phyloP scores from a whole-genome alignment of 2,113 vertebrate species.

The Microtus pennsylvanicus region DNA sequence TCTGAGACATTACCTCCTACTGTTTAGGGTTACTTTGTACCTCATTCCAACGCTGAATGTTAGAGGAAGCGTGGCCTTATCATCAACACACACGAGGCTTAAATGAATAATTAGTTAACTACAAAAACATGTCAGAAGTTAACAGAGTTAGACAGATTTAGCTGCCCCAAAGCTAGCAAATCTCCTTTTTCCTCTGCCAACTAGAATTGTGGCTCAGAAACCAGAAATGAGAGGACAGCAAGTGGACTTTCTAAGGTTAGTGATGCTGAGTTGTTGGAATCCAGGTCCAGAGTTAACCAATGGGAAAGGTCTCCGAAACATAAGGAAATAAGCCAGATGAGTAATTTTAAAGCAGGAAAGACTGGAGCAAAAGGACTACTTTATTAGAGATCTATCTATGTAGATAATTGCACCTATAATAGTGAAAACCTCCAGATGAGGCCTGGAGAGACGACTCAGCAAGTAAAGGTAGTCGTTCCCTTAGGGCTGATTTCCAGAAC shows the following conservation, averaged over 20 bases:
- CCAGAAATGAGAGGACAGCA: background rate
- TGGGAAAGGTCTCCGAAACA: background rate
- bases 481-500: background rate
- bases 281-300: background rate
- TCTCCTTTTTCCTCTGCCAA: background rate
- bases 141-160: background rate
- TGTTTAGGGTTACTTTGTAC: background rate
- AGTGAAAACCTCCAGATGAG: background rate
- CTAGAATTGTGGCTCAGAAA: background rate
- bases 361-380: background rate
- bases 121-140: conserved; percentile 20
- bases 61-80: background rate
- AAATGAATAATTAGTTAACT: background rate
- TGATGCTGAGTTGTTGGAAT: background rate
- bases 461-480: background rate
- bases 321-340: background rate
- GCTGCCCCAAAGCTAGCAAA: background rate
- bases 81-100: background rate
- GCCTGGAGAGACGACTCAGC: background rate
- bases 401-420: conserved; percentile 7
- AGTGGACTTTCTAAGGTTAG: background rate
- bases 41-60: background rate
- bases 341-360: background rate
- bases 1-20: background rate
- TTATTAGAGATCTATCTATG: background rate